phyloP scores from a whole-genome alignment of 2,113 vertebrate genomes.

The Pterocles orientalis region DNA sequence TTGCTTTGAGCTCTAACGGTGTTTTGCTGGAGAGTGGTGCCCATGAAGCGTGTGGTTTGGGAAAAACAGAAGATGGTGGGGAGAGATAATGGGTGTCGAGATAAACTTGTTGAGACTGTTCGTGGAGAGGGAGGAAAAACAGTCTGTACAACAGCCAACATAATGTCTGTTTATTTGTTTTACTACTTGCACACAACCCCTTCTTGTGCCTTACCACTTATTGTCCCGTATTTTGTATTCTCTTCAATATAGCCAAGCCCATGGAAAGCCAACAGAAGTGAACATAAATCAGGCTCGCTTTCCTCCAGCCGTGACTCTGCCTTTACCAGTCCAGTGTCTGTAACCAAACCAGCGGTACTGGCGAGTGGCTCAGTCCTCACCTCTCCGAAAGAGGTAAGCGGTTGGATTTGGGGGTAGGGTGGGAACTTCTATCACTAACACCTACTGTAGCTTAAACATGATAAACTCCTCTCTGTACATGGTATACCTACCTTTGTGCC shows the following conservation, averaged over 20 bases:
- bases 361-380: constrained; percentile 84
- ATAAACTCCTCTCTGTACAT: background rate
- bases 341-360: constrained; percentile 91
- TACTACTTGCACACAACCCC: background rate
- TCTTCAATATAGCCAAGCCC: constrained; percentile 83
- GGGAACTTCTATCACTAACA: background rate
- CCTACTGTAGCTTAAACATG: background rate
- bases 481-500: background rate
- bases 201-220: background rate
- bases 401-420: background rate
- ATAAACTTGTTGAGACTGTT: background rate
- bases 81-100: background rate
- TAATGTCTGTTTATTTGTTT: background rate
- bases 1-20: background rate
- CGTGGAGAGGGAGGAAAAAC: background rate
- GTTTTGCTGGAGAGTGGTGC: background rate
- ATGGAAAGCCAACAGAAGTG: constrained; percentile 93
- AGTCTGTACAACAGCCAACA: background rate
- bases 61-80: background rate
- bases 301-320: constrained; percentile 92
- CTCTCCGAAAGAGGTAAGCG: constrained; percentile 93
- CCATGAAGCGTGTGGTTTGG: background rate
- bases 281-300: constrained; percentile 91
- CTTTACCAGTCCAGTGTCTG: constrained; percentile 96
- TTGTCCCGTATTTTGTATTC: background rate